phyloP scores from a whole-genome alignment of 2,888 invertebrate species.

The Exocentrus adspersus region DNA sequence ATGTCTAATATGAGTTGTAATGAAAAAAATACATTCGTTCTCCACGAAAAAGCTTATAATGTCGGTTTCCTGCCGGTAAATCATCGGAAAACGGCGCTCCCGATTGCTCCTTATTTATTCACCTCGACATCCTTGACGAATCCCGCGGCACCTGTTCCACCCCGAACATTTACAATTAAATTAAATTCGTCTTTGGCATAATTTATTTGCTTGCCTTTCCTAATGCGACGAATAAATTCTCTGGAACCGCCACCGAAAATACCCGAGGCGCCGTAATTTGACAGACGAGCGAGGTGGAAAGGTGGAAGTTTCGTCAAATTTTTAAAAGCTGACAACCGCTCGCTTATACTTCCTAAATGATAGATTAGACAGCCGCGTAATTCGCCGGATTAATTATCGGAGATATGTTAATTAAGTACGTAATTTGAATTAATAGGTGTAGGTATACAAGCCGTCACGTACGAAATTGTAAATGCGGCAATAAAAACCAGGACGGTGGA shows the following conservation, averaged over 20 bases:
- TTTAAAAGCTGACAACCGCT: neutral
- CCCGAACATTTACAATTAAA: neutral
- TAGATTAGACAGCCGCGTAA: neutral
- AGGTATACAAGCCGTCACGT: neutral
- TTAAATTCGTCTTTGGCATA: neutral
- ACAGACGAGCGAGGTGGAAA: neutral
- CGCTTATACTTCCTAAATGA: neutral
- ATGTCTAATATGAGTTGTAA: no score
- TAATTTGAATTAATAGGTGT: neutral
- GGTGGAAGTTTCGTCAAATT: slow-evolving; percentile 3
- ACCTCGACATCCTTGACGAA: neutral
- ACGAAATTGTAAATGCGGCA: neutral
- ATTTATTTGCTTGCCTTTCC: neutral
- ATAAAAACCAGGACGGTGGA: neutral
- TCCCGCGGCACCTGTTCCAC: neutral
- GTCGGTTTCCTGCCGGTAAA: neutral
- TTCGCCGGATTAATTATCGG: neutral
- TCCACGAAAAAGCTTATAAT: no score
- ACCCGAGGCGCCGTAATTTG: neutral
- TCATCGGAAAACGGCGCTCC: neutral
- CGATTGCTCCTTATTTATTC: neutral
- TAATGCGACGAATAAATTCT: neutral
- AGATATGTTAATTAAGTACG: neutral
- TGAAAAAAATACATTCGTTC: no score
- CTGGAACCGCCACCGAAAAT: neutral